Conservation (phyloP, 2,888 invertebrate species). For the Drosophila greeni region DNA sequence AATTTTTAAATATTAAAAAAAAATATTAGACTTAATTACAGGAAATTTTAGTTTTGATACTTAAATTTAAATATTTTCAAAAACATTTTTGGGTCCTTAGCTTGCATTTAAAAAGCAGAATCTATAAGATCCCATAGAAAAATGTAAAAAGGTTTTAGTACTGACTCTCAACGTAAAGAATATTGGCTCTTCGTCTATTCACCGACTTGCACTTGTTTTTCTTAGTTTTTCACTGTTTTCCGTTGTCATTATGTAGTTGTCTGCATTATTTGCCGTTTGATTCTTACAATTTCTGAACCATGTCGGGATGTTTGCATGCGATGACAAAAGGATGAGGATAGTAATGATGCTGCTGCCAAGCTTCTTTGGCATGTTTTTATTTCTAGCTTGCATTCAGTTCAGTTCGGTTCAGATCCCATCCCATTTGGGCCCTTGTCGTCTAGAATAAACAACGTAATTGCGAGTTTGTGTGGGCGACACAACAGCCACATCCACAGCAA, state of each 20-base stretch:
- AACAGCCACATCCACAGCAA: conserved; percentile 44
- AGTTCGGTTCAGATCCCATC: conserved; percentile 23
- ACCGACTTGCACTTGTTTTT: conserved; percentile 31
- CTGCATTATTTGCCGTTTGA: conserved; percentile 71
- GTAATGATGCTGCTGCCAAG: conserved; percentile 34
- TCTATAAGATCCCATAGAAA: neutral
- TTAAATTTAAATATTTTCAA: too few species aligned
- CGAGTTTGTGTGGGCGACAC: conserved; percentile 72
- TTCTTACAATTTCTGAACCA: conserved; percentile 63
- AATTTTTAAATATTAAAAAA: too few species aligned
- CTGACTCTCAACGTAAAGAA: neutral
- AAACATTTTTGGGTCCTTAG: neutral
- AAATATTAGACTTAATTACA: too few species aligned
- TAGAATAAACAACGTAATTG: conserved; percentile 74
- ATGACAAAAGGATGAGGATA: conserved; percentile 65
- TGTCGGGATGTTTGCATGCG: conserved; percentile 70
- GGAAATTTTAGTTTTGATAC: too few species aligned
- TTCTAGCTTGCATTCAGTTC: conserved; percentile 54
- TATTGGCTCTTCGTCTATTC: conserved; percentile 5
- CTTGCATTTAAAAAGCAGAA: neutral
- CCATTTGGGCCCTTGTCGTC: conserved; percentile 67
- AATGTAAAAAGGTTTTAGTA: neutral
- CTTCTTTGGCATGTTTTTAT: conserved; percentile 41
- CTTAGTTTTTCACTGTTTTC: conserved; percentile 36
- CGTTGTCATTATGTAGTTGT: conserved; percentile 61